Evolutionary conservation across 2,797 vertebrate genomes (phyloP).

Genomic region (Arrhamphus sclerolepis): DNA sequence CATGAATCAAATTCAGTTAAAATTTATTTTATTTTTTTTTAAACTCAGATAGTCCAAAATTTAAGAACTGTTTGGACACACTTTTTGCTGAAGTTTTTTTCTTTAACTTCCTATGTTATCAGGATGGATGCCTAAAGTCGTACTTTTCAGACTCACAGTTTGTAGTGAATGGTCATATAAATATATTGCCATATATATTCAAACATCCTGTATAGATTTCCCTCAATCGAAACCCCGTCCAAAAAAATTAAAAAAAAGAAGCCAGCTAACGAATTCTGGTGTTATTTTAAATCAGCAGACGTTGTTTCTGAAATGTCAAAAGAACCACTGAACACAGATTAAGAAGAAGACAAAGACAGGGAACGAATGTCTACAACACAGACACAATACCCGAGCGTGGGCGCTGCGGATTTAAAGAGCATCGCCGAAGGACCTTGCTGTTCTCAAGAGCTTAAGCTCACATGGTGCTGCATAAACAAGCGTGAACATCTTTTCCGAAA

Average conservation of each 20-base stretch:
- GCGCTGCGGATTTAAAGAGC: conserved; percentile 49
- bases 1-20: too few species aligned
- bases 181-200: background rate
- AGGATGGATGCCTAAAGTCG: background rate
- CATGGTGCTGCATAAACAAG: conserved; percentile 8
- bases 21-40: too few species aligned
- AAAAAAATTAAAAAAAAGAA: conserved; percentile 9
- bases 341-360: conserved; percentile 28
- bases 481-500: conserved; percentile 12
- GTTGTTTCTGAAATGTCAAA: conserved; percentile 33
- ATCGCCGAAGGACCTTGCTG: conserved; percentile 37
- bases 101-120: background rate
- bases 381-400: conserved; percentile 46
- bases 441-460: conserved; percentile 38
- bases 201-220: conserved; percentile 5
- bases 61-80: too few species aligned
- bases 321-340: conserved; percentile 37
- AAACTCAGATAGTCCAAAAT: too few species aligned
- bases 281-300: conserved; percentile 16
- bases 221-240: too few species aligned
- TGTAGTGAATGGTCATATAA: background rate
- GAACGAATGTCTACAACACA: conserved; percentile 34
- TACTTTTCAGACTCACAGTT: background rate
- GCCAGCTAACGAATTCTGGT: conserved; percentile 6
- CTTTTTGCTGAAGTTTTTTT: background rate